Conservation (phyloP, 2,888 invertebrate species). For the Phytoseiulus persimilis region DNA sequence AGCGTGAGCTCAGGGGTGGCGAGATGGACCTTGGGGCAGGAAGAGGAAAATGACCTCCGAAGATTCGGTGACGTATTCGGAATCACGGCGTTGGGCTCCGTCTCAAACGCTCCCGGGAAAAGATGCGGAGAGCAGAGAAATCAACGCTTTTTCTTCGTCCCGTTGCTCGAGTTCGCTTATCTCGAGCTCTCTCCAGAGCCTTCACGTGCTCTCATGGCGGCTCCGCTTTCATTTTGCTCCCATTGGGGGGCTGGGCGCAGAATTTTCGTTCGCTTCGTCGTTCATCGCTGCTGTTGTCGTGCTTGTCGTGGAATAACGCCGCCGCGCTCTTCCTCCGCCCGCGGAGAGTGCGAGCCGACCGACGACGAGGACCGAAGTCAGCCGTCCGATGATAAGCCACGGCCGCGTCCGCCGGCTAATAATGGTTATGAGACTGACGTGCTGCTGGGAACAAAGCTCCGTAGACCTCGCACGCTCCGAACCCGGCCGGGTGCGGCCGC, state of each 20-base stretch:
- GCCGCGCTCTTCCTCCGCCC: neutral
- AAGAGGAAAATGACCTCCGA: no score
- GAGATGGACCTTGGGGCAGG: no score
- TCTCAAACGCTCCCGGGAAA: no score
- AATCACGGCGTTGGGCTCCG: neutral
- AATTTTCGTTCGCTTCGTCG: neutral
- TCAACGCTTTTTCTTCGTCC: neutral
- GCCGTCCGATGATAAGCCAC: neutral
- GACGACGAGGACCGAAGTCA: neutral
- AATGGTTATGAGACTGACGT: conserved; percentile 5
- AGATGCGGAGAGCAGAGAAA: no score
- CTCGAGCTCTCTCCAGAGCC: no score
- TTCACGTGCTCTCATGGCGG: neutral
- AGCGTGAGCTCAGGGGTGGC: no score
- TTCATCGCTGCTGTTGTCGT: neutral
- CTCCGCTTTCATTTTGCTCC: neutral
- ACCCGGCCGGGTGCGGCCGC: neutral
- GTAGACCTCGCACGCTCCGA: neutral
- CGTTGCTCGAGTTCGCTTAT: no score
- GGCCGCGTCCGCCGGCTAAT: neutral
- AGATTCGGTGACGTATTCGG: no score
- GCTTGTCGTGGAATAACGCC: neutral
- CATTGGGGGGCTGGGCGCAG: neutral
- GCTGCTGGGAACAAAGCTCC: conserved; percentile 5
- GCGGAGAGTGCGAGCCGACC: neutral